phyloP scores from a whole-genome alignment of 2,888 invertebrate species.

The Cantharis lateralis region DNA sequence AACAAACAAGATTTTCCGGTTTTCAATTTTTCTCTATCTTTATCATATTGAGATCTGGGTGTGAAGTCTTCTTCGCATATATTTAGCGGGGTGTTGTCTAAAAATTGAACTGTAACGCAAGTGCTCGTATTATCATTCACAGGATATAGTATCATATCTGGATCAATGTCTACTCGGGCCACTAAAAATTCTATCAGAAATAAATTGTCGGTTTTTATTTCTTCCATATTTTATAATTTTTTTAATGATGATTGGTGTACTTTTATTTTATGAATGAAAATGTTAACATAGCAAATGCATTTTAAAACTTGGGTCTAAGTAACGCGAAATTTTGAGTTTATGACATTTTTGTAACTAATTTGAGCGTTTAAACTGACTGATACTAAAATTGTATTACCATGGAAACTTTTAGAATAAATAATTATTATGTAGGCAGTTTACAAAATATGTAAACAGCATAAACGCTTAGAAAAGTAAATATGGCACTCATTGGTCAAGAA shows the following conservation, averaged over 20 bases:
- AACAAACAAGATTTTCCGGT: conserved; percentile 72
- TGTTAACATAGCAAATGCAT: neutral
- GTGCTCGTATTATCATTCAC: conserved; percentile 52
- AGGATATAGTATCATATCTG: conserved; percentile 21
- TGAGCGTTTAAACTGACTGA: neutral
- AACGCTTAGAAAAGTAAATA: no score
- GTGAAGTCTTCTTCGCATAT: conserved; percentile 65
- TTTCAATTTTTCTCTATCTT: conserved; percentile 57
- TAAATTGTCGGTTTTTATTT: conserved; percentile 60
- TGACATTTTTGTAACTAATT: neutral
- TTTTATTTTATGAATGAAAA: neutral
- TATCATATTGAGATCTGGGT: conserved; percentile 43
- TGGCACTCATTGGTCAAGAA: no score
- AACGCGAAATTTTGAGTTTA: neutral
- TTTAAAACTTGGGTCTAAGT: neutral
- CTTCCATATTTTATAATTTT: conserved; percentile 46
- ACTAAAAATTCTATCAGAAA: conserved; percentile 69
- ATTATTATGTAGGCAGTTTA: no score
- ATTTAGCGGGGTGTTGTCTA: conserved; percentile 63
- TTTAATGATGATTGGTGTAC: neutral
- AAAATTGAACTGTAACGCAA: conserved; percentile 65
- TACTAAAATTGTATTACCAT: neutral
- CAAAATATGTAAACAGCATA: no score
- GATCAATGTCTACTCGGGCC: conserved; percentile 52
- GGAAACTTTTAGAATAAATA: neutral